These are phyloP conservation scores for Anableps anableps DNA, from an alignment of 2,797 vertebrate genomes.

Conservation along the genomic window DNA sequence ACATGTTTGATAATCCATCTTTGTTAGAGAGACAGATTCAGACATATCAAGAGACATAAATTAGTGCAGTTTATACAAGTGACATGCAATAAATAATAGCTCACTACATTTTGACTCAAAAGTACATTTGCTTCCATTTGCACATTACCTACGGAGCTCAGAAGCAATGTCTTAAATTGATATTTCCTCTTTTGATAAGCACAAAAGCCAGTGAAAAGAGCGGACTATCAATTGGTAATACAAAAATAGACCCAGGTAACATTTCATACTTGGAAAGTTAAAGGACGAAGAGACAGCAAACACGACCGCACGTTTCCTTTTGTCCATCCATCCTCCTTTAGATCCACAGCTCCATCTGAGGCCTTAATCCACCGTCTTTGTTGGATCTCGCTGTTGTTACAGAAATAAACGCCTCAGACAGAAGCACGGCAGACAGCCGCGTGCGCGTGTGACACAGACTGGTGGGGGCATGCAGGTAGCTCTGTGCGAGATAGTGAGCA, in stretches of 20 bases:
- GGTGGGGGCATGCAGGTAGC: constrained; percentile 62
- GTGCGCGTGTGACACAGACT: constrained; percentile 57
- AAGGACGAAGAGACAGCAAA: constrained; percentile 65
- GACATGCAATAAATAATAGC: constrained; percentile 84
- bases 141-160: constrained; percentile 61
- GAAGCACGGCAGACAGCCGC: constrained; percentile 59
- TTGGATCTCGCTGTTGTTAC: constrained; percentile 66
- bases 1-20: constrained; percentile 61
- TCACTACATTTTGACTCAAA: constrained; percentile 58
- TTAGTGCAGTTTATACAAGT: constrained; percentile 75
- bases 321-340: constrained; percentile 58
- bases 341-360: constrained; percentile 55
- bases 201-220: constrained; percentile 71
- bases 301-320: constrained; percentile 37
- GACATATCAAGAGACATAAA: constrained; percentile 68
- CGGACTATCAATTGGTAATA: constrained; percentile 71
- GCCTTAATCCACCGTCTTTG: constrained; percentile 47
- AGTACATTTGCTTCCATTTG: constrained; percentile 59
- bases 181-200: constrained; percentile 72
- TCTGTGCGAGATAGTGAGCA: constrained; percentile 40
- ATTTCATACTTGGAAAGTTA: constrained; percentile 69
- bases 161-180: constrained; percentile 71
- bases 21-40: constrained; percentile 47
- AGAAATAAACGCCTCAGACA: constrained; percentile 68
- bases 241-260: constrained; percentile 82